These are phyloP conservation scores for Bicyclus anynana DNA, from an alignment of 1,140 invertebrate genomes.

Conservation along the genomic window DNA sequence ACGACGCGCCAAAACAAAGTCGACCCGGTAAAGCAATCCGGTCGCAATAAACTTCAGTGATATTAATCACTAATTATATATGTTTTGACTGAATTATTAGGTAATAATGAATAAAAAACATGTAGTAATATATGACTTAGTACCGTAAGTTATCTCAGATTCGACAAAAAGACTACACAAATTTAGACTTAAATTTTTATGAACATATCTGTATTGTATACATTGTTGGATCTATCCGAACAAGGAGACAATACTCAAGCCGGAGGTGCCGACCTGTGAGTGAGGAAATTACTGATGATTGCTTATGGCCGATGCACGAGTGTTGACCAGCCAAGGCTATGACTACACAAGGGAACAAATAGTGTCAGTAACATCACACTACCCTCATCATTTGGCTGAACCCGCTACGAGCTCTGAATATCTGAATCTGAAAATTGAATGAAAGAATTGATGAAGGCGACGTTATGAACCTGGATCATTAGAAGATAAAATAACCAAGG, in stretches of 20 bases:
- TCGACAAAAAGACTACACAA: constrained; percentile 74
- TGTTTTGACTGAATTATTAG: constrained; percentile 71
- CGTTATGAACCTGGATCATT: neutral
- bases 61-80: constrained; percentile 63
- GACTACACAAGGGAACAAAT: constrained; percentile 5
- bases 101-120: constrained; percentile 59
- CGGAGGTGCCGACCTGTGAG: neutral
- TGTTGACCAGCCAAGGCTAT: constrained; percentile 14
- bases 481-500: too few relatives aligned
- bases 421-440: constrained; percentile 16
- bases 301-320: neutral
- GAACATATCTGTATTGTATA: constrained; percentile 73
- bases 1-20: constrained; percentile 23
- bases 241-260: constrained; percentile 68
- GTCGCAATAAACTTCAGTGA: constrained; percentile 60
- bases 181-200: constrained; percentile 72
- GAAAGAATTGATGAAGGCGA: neutral
- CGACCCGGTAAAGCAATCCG: constrained; percentile 46
- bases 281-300: neutral
- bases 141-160: constrained; percentile 70
- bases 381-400: neutral
- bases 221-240: constrained; percentile 51
- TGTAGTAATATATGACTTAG: constrained; percentile 61
- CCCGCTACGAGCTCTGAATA: neutral
- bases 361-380: neutral